Percentiles rank a stretch among this genome's conserved stretches.
Evolutionary conservation across 2,113 vertebrate species (phyloP).

Genomic region (Sebastes fasciatus): DNA sequence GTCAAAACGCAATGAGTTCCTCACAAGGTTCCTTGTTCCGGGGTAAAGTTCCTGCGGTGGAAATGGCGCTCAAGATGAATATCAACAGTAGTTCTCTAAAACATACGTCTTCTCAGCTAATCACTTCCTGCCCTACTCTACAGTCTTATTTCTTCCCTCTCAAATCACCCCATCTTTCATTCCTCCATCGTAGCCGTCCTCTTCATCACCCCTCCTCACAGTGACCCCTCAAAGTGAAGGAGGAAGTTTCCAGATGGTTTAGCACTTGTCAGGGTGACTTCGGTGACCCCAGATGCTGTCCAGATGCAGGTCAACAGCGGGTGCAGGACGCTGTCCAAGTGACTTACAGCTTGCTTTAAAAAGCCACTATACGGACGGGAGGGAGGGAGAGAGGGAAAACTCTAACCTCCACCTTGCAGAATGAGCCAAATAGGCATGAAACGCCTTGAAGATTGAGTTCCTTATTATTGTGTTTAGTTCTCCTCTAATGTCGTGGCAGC

Average conservation of each 20-base stretch:
- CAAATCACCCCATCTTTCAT: slow-evolving; percentile 12
- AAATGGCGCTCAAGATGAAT: background rate
- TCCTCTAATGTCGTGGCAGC: slow-evolving; percentile 54
- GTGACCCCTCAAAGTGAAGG: slow-evolving; percentile 61
- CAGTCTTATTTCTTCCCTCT: background rate
- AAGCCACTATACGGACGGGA: slow-evolving; percentile 49
- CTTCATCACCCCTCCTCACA: slow-evolving; percentile 26
- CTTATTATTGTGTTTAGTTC: slow-evolving; percentile 44
- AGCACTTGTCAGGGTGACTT: slow-evolving; percentile 78
- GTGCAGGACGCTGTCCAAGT: slow-evolving; percentile 73
- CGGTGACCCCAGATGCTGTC: slow-evolving; percentile 82
- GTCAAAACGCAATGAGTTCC: too few species aligned
- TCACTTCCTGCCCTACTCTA: slow-evolving; percentile 4
- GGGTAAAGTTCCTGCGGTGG: too few species aligned
- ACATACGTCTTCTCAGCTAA: slow-evolving; percentile 17
- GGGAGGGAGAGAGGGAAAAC: slow-evolving; percentile 51
- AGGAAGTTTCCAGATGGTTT: slow-evolving; percentile 82
- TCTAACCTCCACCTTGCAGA: slow-evolving; percentile 62
- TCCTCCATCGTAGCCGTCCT: slow-evolving; percentile 8
- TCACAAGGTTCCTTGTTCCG: too few species aligned
- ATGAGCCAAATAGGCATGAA: slow-evolving; percentile 55
- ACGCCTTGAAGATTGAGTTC: slow-evolving; percentile 52
- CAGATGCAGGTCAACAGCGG: slow-evolving; percentile 83
- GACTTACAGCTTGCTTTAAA: slow-evolving; percentile 82
- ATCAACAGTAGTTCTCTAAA: background rate